phyloP scores from a whole-genome alignment of 1,140 invertebrate species.

The Drosophila orosa region DNA sequence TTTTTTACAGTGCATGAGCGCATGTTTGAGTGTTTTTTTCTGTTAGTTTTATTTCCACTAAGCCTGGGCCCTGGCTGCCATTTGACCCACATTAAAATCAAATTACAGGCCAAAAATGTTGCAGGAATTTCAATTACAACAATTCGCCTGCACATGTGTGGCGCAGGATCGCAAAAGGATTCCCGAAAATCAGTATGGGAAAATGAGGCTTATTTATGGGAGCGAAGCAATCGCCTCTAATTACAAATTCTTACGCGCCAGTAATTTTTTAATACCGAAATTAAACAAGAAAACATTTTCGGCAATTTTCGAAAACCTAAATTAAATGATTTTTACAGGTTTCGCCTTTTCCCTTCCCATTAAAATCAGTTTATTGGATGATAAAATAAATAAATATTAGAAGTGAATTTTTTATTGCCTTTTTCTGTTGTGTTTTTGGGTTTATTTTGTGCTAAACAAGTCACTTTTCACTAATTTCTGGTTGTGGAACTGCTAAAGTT shows the following conservation, averaged over 20 bases:
- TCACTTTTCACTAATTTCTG: too few species aligned
- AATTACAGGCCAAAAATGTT: slow-evolving; percentile 62
- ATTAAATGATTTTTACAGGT: not conserved
- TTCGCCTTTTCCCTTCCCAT: not conserved
- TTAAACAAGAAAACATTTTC: not conserved
- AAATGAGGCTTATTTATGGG: slow-evolving; percentile 28
- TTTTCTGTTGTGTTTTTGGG: too few species aligned
- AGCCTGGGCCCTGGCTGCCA: slow-evolving; percentile 8
- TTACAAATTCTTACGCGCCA: slow-evolving; percentile 20
- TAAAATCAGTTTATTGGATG: not conserved
- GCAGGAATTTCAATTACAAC: slow-evolving; percentile 71
- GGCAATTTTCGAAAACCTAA: not conserved
- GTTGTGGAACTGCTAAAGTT: too few species aligned
- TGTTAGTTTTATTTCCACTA: slow-evolving; percentile 7
- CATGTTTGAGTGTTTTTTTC: slow-evolving; percentile 7
- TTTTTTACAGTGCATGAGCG: not conserved
- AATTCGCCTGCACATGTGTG: slow-evolving; percentile 40
- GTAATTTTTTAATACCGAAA: slow-evolving; percentile 2
- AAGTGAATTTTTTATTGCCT: too few species aligned
- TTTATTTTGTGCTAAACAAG: too few species aligned
- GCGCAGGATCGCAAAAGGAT: slow-evolving; percentile 3
- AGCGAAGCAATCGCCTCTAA: slow-evolving; percentile 26
- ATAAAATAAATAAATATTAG: too few species aligned
- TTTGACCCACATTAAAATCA: slow-evolving; percentile 62
- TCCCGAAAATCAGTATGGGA: slow-evolving; percentile 16